These are phyloP conservation scores for Hirtodrosophila confusa DNA, from an alignment of 2,888 invertebrate genomes.

Conservation along the genomic window DNA sequence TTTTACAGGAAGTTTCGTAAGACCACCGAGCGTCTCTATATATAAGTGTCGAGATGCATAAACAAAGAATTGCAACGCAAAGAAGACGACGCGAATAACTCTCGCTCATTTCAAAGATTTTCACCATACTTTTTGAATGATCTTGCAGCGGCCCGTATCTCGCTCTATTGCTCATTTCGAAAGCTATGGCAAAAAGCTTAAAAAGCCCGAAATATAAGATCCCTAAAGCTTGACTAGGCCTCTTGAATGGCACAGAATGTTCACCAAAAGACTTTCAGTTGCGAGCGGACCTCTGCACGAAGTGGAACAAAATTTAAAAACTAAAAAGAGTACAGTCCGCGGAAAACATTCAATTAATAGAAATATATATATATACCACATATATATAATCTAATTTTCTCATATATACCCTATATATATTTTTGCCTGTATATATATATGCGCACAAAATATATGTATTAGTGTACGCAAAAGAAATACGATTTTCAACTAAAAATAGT, in stretches of 20 bases:
- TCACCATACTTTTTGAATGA: slow-evolving; percentile 53
- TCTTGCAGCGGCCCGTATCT: slow-evolving; percentile 34
- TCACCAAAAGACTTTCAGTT: slow-evolving; percentile 83
- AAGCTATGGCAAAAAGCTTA: slow-evolving; percentile 55
- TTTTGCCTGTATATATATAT: slow-evolving; percentile 54
- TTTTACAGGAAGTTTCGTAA: slow-evolving; percentile 68
- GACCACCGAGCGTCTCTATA: slow-evolving; percentile 54
- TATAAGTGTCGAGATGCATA: slow-evolving; percentile 52
- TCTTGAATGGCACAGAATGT: slow-evolving; percentile 54
- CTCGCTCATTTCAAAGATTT: slow-evolving; percentile 36
- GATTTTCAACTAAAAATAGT: slow-evolving; percentile 74
- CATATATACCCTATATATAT: slow-evolving; percentile 69
- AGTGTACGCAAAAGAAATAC: slow-evolving; percentile 73
- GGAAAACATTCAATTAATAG: slow-evolving; percentile 82
- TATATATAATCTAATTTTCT: slow-evolving; percentile 72
- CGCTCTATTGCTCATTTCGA: slow-evolving; percentile 48
- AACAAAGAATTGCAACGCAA: slow-evolving; percentile 70
- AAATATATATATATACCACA: slow-evolving; percentile 52
- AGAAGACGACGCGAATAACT: slow-evolving; percentile 22
- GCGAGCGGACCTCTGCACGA: slow-evolving; percentile 85
- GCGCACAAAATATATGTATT: slow-evolving; percentile 65
- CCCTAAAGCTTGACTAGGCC: slow-evolving; percentile 72
- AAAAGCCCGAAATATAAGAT: slow-evolving; percentile 62
- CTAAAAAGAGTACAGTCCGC: slow-evolving; percentile 83
- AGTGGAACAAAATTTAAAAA: slow-evolving; percentile 83